Conservation (phyloP, 2,797 vertebrate species). For the Crenichthys baileyi region DNA sequence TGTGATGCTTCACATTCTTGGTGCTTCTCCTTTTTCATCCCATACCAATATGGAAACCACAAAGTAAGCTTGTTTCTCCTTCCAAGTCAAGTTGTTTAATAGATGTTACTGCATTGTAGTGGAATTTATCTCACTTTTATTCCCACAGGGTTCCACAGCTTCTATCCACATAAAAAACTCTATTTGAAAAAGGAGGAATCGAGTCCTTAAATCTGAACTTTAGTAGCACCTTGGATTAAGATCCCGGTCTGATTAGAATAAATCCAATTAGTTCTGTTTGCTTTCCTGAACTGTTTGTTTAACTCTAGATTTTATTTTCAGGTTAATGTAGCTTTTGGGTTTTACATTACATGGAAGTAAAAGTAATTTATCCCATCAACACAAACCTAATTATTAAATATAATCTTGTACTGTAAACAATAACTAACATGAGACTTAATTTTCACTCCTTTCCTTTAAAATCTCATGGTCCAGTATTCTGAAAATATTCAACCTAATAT, state of each 20-base stretch:
- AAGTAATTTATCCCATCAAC: not conserved
- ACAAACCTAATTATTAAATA: not conserved
- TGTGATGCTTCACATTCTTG: constrained; percentile 63
- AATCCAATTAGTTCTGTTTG: not conserved
- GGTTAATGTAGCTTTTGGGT: not conserved
- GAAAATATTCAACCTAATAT: not conserved
- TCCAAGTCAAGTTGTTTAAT: constrained; percentile 6
- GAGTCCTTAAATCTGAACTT: not conserved
- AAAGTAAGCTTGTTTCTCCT: constrained; percentile 17
- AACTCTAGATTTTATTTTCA: not conserved
- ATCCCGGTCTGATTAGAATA: fast-evolving
- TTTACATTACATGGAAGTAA: not conserved
- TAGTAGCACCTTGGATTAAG: not conserved
- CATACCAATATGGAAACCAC: constrained; percentile 23
- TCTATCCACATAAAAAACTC: not conserved
- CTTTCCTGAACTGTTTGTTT: not conserved
- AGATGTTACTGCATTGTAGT: not conserved
- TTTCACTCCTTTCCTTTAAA: not conserved
- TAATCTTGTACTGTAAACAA: not conserved
- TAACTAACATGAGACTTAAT: not conserved
- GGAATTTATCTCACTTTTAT: constrained; percentile 1
- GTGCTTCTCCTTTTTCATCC: constrained; percentile 64
- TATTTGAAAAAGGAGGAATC: not conserved
- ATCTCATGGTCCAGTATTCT: not conserved
- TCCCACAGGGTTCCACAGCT: not conserved